A percentile compares a stretch with the other conserved stretches of the same genome.
Conservation (phyloP, 1,140 invertebrate genomes). For the Pseudomyrmex concolor region DNA sequence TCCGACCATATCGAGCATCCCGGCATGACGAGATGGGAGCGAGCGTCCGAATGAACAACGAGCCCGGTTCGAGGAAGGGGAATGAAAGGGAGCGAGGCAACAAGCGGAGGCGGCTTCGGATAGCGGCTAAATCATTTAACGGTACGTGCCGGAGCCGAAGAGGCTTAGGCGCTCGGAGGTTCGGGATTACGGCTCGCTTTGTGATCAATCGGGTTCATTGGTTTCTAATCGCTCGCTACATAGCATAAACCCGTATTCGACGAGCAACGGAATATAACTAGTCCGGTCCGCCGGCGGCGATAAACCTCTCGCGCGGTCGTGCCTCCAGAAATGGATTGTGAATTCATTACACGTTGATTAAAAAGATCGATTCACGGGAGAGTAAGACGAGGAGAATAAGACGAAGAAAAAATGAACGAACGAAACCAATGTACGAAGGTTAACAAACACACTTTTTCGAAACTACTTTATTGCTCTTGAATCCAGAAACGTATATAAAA, state of each 20-base stretch:
- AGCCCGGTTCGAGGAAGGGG: constrained; percentile 48
- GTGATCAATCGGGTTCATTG: constrained; percentile 67
- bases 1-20: constrained; percentile 52
- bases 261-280: constrained; percentile 52
- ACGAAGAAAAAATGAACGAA: not conserved
- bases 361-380: not conserved
- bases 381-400: not conserved
- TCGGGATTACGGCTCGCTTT: constrained; percentile 61
- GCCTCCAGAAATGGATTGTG: constrained; percentile 4
- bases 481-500: no score
- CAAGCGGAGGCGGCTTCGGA: constrained; percentile 31
- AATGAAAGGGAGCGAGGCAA: constrained; percentile 46
- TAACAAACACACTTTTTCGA: not conserved
- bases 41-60: constrained; percentile 52
- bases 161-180: constrained; percentile 28
- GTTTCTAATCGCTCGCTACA: constrained; percentile 70
- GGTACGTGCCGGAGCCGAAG: constrained; percentile 41
- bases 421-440: not conserved
- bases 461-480: no score
- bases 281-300: constrained; percentile 17
- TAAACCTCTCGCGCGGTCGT: constrained; percentile 13
- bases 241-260: constrained; percentile 51
- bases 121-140: constrained; percentile 67
- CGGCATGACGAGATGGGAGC: constrained; percentile 57
- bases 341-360: not conserved